A percentile compares a stretch with the other conserved stretches of the same genome.
Evolutionary conservation across 2,113 vertebrate genomes (phyloP).

Genomic region (Caranx ignobilis): DNA sequence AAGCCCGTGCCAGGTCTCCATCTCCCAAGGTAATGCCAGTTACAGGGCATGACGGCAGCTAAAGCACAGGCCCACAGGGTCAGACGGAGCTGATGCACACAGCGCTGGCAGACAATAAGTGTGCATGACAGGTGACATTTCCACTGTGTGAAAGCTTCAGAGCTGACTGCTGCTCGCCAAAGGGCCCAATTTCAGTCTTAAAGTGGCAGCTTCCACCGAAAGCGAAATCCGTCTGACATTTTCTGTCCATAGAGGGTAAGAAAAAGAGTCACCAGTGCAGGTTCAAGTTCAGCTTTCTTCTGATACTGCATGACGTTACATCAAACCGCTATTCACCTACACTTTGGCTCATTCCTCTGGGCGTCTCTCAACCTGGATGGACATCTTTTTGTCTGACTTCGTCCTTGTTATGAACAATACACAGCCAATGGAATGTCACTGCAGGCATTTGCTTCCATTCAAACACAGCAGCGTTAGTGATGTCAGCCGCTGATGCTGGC

Average conservation of each 20-base stretch:
- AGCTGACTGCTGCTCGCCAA: slow-evolving; percentile 68
- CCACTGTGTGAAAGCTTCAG: slow-evolving; percentile 70
- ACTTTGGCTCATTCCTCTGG: background rate
- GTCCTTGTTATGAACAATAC: background rate
- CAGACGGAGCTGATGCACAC: slow-evolving; percentile 53
- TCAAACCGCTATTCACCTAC: slow-evolving; percentile 20
- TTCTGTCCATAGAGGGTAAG: slow-evolving; percentile 57
- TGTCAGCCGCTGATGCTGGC: background rate
- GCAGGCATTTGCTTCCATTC: slow-evolving; percentile 9
- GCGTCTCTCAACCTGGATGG: background rate
- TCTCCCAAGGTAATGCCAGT: slow-evolving; percentile 42
- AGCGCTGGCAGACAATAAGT: slow-evolving; percentile 66
- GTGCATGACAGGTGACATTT: slow-evolving; percentile 82
- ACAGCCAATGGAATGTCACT: slow-evolving; percentile 8
- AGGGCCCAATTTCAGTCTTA: slow-evolving; percentile 70
- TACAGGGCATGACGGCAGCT: slow-evolving; percentile 63
- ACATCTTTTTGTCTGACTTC: background rate
- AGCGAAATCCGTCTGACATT: slow-evolving; percentile 68
- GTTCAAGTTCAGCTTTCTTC: slow-evolving; percentile 45
- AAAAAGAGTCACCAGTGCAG: slow-evolving; percentile 40
- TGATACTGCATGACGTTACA: slow-evolving; percentile 28
- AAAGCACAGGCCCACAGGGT: slow-evolving; percentile 54
- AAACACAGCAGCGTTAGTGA: slow-evolving; percentile 25
- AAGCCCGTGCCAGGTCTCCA: slow-evolving; percentile 31
- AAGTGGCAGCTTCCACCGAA: slow-evolving; percentile 59